Conservation (phyloP, 2,888 invertebrate species). For the Ferdinandea cuprea region DNA sequence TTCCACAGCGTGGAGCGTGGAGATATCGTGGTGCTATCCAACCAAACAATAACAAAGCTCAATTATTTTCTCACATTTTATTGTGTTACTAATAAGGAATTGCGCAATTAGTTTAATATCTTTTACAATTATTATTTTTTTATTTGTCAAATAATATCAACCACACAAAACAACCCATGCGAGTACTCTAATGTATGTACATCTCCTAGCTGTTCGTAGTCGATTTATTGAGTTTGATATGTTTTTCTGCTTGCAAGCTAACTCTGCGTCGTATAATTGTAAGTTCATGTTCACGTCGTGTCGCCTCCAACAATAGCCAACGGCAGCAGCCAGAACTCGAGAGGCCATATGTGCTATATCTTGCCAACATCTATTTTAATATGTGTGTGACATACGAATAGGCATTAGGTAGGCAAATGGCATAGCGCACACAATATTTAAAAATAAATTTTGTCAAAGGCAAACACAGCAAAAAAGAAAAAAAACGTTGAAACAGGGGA, state of each 20-base stretch:
- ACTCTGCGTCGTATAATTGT: conserved; percentile 18
- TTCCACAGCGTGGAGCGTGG: background rate
- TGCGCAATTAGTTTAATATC: conserved; percentile 48
- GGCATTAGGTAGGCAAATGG: conserved; percentile 59
- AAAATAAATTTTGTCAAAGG: conserved; percentile 60
- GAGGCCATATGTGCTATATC: conserved; percentile 48
- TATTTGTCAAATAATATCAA: conserved; percentile 12
- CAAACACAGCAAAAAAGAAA: conserved; percentile 39
- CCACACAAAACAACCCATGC: background rate
- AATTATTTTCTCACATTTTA: background rate
- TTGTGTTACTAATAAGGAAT: conserved; percentile 14
- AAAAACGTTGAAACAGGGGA: conserved; percentile 31
- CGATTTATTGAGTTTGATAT: conserved; percentile 46
- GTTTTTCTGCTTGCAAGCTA: conserved; percentile 16
- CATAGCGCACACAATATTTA: conserved; percentile 60
- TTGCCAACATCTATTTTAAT: conserved; percentile 61
- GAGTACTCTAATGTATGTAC: background rate
- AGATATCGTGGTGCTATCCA: no score
- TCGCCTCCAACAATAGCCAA: conserved; percentile 41
- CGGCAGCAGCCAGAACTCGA: conserved; percentile 9
- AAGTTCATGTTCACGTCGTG: conserved; percentile 51
- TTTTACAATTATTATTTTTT: conserved; percentile 2
- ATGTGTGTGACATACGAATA: conserved; percentile 51
- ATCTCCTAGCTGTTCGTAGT: conserved; percentile 15
- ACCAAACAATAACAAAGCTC: background rate